A percentile compares a stretch with the other conserved stretches of the same genome.
Conservation (phyloP, 2,888 invertebrate genomes). For the Limulus polyphemus region DNA sequence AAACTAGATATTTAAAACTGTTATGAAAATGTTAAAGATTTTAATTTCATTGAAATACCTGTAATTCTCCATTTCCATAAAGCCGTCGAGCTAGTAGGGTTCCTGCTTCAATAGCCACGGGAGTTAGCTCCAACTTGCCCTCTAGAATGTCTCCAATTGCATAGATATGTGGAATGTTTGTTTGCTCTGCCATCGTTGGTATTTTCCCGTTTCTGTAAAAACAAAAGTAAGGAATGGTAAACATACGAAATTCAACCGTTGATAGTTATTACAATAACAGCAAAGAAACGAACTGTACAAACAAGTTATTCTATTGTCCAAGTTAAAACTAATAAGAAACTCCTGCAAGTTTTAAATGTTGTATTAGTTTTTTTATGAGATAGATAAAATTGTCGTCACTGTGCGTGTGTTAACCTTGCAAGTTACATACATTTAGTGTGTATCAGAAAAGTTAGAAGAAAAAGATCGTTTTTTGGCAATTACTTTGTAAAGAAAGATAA, state of each 20-base stretch:
- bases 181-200: slow-evolving; percentile 56
- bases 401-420: no score
- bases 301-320: no score
- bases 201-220: slow-evolving; percentile 51
- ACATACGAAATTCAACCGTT: background rate
- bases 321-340: no score
- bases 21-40: background rate
- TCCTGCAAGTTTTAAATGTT: no score
- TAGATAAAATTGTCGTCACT: no score
- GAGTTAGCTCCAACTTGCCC: slow-evolving; percentile 76
- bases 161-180: slow-evolving; percentile 72
- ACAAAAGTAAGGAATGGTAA: background rate
- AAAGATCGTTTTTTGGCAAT: no score
- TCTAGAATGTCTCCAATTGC: slow-evolving; percentile 75
- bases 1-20: background rate
- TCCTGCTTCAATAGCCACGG: slow-evolving; percentile 90
- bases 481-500: no score
- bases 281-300: no score
- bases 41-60: slow-evolving; percentile 6
- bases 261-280: no score
- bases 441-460: no score
- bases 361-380: no score
- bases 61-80: slow-evolving; percentile 14
- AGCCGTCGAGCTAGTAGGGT: slow-evolving; percentile 57
- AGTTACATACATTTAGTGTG: no score